Evolutionary conservation across 1,140 invertebrate genomes (phyloP).

Genomic region (Drosophila sp.): DNA sequence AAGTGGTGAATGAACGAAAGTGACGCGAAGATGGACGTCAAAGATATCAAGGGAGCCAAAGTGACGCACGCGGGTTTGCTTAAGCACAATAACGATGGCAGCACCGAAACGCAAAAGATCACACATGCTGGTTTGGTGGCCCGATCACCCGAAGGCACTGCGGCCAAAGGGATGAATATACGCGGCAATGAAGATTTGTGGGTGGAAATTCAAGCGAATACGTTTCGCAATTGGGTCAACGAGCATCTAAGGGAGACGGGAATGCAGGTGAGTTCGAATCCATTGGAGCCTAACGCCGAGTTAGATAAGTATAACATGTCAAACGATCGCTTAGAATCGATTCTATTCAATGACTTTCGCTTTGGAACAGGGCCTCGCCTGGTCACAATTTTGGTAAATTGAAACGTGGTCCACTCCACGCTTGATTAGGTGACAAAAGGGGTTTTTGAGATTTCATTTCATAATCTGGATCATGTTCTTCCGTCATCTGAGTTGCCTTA

Average conservation of each 20-base stretch:
- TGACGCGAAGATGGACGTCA: constrained; percentile 77
- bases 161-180: constrained; percentile 95
- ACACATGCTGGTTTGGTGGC: constrained; percentile 91
- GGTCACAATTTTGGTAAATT: not conserved
- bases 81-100: constrained; percentile 81
- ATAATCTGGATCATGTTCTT: constrained; percentile 43
- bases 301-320: constrained; percentile 39
- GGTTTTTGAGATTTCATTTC: constrained; percentile 18
- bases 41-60: constrained; percentile 83
- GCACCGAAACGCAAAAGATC: constrained; percentile 83
- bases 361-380: constrained; percentile 56
- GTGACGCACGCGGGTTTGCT: constrained; percentile 81
- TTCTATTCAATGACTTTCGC: not conserved
- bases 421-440: constrained; percentile 27
- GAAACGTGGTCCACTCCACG: not conserved
- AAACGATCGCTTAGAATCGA: constrained; percentile 37
- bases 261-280: constrained; percentile 84
- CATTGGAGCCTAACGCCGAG: constrained; percentile 38
- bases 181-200: constrained; percentile 96
- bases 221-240: constrained; percentile 99
- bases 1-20: constrained; percentile 37
- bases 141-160: constrained; percentile 94
- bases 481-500: constrained; percentile 38
- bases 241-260: constrained; percentile 91
- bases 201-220: constrained; percentile 98